A percentile compares a stretch with the other conserved stretches of the same genome.
Evolutionary conservation across 1,140 invertebrate genomes (phyloP).

Genomic region (Drosophila micromelanica): DNA sequence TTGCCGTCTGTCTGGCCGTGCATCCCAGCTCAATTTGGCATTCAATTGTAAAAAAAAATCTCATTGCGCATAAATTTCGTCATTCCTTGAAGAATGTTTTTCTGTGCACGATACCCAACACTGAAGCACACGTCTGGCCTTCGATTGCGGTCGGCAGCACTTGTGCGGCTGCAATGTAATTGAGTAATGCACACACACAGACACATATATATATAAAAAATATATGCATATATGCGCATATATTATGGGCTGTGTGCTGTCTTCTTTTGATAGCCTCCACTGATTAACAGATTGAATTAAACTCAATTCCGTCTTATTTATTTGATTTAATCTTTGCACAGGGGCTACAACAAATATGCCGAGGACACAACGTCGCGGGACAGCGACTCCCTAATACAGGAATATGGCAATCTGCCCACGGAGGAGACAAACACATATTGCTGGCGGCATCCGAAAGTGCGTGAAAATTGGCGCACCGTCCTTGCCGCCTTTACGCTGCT

Average conservation of each 20-base stretch:
- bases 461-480: conserved; percentile 94
- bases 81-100: conserved; percentile 63
- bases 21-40: conserved; percentile 64
- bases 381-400: conserved; percentile 92
- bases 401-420: conserved; percentile 87
- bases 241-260: conserved; percentile 1
- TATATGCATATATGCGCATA: not conserved
- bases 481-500: conserved; percentile 90
- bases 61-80: conserved; percentile 72
- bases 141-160: conserved; percentile 72
- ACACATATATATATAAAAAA: not conserved
- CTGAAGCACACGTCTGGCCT: conserved; percentile 45
- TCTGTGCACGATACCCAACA: conserved; percentile 43
- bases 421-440: conserved; percentile 88
- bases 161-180: conserved; percentile 64
- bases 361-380: conserved; percentile 90
- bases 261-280: conserved; percentile 7
- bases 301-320: conserved; percentile 15
- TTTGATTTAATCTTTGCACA: conserved; percentile 67
- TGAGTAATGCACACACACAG: conserved; percentile 21
- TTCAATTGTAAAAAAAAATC: conserved; percentile 76
- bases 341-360: conserved; percentile 88
- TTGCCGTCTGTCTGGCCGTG: conserved; percentile 20
- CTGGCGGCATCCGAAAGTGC: conserved; percentile 92
- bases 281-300: conserved; percentile 32